A percentile compares a stretch with the other conserved stretches of the same genome.
Evolutionary conservation across 2,888 invertebrate species (phyloP).

Genomic region (Charanyca ferruginea): DNA sequence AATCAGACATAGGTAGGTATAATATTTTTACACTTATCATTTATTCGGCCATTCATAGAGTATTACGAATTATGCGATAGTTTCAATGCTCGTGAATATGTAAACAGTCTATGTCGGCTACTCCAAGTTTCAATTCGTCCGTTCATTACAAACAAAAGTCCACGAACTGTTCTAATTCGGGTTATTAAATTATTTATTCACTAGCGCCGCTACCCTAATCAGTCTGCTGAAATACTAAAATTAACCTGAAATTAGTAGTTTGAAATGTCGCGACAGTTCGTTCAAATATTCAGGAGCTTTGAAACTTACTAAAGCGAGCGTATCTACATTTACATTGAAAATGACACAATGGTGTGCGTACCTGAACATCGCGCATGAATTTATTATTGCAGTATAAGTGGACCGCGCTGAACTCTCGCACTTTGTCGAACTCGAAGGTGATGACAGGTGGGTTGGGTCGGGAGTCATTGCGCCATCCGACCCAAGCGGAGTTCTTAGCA

Average conservation of each 20-base stretch:
- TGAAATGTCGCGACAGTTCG: constrained; percentile 35
- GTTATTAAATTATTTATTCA: constrained; percentile 22
- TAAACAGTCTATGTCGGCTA: constrained; percentile 17
- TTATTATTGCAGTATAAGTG: constrained; percentile 96
- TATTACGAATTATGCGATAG: background rate
- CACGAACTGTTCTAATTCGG: constrained; percentile 32
- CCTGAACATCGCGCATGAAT: constrained; percentile 96
- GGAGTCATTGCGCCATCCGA: constrained; percentile 97
- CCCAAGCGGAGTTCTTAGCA: constrained; percentile 94
- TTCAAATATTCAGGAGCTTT: constrained; percentile 45
- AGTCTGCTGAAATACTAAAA: constrained; percentile 34
- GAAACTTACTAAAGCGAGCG: constrained; percentile 33
- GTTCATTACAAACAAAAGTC: constrained; percentile 17
- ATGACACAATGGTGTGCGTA: constrained; percentile 73
- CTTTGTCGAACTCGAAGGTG: constrained; percentile 96
- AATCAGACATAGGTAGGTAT: constrained; percentile 3
- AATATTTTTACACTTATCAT: constrained; percentile 1
- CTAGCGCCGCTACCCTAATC: constrained; percentile 21
- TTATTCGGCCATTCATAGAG: constrained; percentile 6
- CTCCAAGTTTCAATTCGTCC: constrained; percentile 26
- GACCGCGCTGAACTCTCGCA: constrained; percentile 96
- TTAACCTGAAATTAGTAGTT: constrained; percentile 33
- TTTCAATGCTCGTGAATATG: constrained; percentile 30
- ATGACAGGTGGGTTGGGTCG: constrained; percentile 92
- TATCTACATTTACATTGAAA: background rate